phyloP scores from a whole-genome alignment of 2,797 vertebrate genomes.

The Clarias fuscus region DNA sequence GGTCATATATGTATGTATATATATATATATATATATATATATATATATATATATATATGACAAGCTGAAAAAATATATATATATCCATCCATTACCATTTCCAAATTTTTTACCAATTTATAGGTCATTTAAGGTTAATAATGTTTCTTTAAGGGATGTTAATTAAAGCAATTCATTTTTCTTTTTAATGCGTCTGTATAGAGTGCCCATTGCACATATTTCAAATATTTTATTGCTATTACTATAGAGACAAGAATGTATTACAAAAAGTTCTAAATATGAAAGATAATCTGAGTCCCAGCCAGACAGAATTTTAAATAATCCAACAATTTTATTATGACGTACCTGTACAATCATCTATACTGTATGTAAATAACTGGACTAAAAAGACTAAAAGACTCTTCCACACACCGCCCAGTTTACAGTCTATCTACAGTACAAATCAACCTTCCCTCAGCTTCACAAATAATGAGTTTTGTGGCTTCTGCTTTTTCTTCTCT shows the following conservation, averaged over 20 bases:
- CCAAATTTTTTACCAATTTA: too few species aligned
- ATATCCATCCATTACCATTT: too few species aligned
- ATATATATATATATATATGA: too few species aligned
- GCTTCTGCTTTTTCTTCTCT: not conserved
- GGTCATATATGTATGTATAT: too few species aligned
- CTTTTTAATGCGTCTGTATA: too few species aligned
- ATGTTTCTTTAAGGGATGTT: too few species aligned
- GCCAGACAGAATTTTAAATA: not conserved
- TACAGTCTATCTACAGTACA: not conserved
- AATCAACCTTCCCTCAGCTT: not conserved
- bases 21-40: too few species aligned
- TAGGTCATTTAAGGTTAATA: too few species aligned
- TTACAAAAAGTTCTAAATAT: not conserved
- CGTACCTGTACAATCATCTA: not conserved
- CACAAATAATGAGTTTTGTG: not conserved
- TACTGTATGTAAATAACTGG: not conserved
- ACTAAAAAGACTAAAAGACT: not conserved
- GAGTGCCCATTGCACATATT: not conserved
- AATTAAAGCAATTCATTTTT: too few species aligned
- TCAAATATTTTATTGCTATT: not conserved
- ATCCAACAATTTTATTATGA: not conserved
- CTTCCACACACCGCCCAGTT: not conserved
- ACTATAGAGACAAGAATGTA: not conserved
- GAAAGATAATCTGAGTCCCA: not conserved
- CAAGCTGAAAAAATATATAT: too few species aligned